Evolutionary conservation across 92 coral and sea anemone species (phyloP), one percentile per base, ranked within the genome.

Genomic region (Epizoanthus scotinus): DNA sequence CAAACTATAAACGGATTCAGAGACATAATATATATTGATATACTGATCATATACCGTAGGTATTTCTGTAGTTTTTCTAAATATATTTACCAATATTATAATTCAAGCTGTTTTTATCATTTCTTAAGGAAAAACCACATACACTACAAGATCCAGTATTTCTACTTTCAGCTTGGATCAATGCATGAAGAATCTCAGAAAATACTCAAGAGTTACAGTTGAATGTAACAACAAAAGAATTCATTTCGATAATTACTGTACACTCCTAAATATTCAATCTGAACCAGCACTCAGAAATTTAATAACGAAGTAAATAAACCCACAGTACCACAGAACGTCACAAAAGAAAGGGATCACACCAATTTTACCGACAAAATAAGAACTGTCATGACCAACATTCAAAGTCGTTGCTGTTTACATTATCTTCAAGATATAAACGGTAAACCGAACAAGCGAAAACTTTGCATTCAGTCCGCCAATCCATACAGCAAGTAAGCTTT

Each of bases 221-320:
- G n/a, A n/a, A n/a, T n/a, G 81, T 75, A 75, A 75, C 81, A 58
- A 75, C 81, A 75, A 59, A 75, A 75, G 81, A 75, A 75, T 75
- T 75, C 81, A 75, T 75, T 53, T 22, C 61, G 18, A 75, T 44
- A 59, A 58, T 24, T 36, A 72, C 12, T 55, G 63, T 54, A 72
- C 29, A 72, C 12, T 75, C 14, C 14, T 47, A 73, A 3, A 22
- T 12, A n/a, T 26, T 5, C 44, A 38, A 36, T 58, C n/a, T 31
- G 9, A 36, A 75, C 49, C 10, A 25, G 26, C 58, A 36, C 68
- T 29, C 69, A 29, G n/a, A 20, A 6, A 64, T 19, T 27, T 64
- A 27, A 64, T 38, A 64, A 64, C 69, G 44, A 64, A 29, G 36
- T 21, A 64, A 64, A 64, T 38, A 20, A 56, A n/a, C 75, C 17